Percentiles rank a stretch among this genome's conserved stretches.
Conservation (phyloP, 1,140 invertebrate species). For the Cephus cinctus region DNA sequence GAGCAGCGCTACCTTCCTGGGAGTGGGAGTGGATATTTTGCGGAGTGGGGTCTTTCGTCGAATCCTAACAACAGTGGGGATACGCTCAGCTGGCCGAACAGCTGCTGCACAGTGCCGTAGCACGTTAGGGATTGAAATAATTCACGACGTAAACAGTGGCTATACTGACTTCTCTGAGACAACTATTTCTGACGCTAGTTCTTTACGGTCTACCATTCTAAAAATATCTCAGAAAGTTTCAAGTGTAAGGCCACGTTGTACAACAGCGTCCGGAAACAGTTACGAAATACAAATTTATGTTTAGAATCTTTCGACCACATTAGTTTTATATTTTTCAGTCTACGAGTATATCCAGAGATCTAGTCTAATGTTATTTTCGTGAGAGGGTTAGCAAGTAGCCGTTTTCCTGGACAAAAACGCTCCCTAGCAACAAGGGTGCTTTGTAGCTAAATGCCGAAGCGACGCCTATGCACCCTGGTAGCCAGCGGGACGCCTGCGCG, state of each 20-base stretch:
- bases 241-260: background rate
- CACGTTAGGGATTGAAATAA: conserved; percentile 9
- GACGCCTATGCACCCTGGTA: conserved; percentile 3
- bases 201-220: conserved; percentile 2
- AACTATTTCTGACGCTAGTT: no score
- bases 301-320: background rate
- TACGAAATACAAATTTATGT: background rate
- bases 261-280: background rate
- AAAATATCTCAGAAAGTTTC: background rate
- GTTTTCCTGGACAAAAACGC: background rate
- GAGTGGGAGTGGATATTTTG: background rate
- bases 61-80: conserved; percentile 12
- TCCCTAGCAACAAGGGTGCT: conserved; percentile 2
- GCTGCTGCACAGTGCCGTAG: conserved; percentile 20
- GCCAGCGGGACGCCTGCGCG: conserved; percentile 16
- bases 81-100: conserved; percentile 33
- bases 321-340: background rate
- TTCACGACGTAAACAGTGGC: background rate
- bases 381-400: background rate
- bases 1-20: background rate
- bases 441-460: background rate
- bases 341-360: background rate
- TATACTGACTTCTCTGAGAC: no score
- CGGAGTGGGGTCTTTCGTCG: background rate
- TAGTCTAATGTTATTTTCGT: background rate